These are phyloP conservation scores for Lysandra coridon DNA, from an alignment of 2,888 invertebrate species.

Conservation along the genomic window DNA sequence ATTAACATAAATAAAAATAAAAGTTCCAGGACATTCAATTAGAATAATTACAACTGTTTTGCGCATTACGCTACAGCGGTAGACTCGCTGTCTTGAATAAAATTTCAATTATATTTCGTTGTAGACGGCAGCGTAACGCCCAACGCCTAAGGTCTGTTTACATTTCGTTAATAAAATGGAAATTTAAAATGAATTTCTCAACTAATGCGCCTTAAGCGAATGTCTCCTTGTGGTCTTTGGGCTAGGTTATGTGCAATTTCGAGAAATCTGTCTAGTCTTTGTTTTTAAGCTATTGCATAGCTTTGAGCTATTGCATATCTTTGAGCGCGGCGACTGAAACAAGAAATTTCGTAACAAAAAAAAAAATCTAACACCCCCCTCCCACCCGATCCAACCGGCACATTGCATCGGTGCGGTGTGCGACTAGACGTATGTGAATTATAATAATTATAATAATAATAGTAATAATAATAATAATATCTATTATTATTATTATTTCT, in stretches of 20 bases:
- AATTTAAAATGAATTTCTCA: constrained; percentile 71
- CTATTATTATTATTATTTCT: too few species aligned
- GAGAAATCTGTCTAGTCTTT: background rate
- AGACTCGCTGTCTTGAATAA: constrained; percentile 57
- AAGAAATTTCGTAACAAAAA: too few species aligned
- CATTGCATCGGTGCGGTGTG: too few species aligned
- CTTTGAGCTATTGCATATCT: too few species aligned
- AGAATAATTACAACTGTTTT: constrained; percentile 29
- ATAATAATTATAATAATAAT: too few species aligned
- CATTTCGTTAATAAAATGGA: constrained; percentile 73
- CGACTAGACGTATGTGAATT: too few species aligned
- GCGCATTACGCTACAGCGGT: constrained; percentile 32
- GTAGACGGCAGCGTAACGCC: constrained; percentile 45
- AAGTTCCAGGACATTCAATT: constrained; percentile 7
- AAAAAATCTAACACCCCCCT: too few species aligned
- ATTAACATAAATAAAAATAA: background rate
- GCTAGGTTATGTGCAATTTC: constrained; percentile 24
- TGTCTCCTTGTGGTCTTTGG: constrained; percentile 21
- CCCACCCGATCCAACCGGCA: too few species aligned
- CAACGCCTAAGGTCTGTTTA: constrained; percentile 64
- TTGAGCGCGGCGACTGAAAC: too few species aligned
- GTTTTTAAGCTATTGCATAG: background rate
- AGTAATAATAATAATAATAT: too few species aligned
- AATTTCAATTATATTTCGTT: constrained; percentile 70
- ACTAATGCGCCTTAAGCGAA: constrained; percentile 50